These are phyloP conservation scores for Merops nubicus DNA, from an alignment of 2,113 vertebrate genomes.

Conservation along the genomic window DNA sequence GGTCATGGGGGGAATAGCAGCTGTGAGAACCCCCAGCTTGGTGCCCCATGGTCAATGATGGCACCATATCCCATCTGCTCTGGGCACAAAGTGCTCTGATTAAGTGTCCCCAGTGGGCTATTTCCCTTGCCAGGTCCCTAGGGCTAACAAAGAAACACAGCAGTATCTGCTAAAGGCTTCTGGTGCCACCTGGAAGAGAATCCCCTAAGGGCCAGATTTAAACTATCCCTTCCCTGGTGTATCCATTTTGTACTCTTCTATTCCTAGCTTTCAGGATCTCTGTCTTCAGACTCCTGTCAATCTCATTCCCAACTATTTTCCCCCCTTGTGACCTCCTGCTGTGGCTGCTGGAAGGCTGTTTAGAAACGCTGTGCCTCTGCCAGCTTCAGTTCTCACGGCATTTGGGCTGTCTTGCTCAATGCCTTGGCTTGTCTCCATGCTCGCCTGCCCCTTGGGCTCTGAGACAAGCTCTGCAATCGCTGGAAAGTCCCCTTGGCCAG, in stretches of 20 bases:
- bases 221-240: not conserved
- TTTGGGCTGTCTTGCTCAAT: constrained; percentile 22
- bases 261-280: not conserved
- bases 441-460: not conserved
- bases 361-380: not conserved
- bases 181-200: not conserved
- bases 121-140: not conserved
- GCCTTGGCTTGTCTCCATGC: not conserved
- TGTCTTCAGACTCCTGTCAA: not conserved
- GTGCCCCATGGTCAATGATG: not conserved
- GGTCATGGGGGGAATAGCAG: not conserved
- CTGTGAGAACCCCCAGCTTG: not conserved
- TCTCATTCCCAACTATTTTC: not conserved
- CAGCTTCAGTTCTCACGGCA: not conserved
- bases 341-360: not conserved
- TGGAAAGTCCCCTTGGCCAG: constrained; percentile 35
- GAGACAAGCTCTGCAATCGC: not conserved
- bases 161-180: not conserved
- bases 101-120: not conserved
- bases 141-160: not conserved
- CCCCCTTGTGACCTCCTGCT: not conserved
- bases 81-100: not conserved
- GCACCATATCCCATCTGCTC: not conserved
- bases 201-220: not conserved
- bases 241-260: not conserved